These are phyloP conservation scores for Megalopta genalis DNA, from an alignment of 1,140 invertebrate species.

Conservation along the genomic window DNA sequence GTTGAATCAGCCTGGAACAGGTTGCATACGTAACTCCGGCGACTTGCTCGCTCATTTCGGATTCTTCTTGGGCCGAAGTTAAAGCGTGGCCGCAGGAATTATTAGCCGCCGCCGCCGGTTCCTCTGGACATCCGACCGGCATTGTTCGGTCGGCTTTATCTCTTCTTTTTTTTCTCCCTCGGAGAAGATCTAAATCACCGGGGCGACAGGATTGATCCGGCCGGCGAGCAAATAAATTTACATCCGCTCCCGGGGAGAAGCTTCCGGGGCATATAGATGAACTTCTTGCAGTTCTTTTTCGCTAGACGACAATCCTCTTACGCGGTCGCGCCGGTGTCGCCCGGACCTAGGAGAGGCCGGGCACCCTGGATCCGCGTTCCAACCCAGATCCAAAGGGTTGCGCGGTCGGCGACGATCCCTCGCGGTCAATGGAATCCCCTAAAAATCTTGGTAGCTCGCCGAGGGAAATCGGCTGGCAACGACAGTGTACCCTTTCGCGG, in stretches of 20 bases:
- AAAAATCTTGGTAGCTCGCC: not conserved
- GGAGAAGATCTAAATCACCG: too few relatives aligned
- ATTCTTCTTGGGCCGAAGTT: slow-evolving; percentile 31
- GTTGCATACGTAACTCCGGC: slow-evolving; percentile 45
- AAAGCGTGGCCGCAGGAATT: slow-evolving; percentile 27
- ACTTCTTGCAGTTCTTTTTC: not conserved
- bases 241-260: too few relatives aligned
- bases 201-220: too few relatives aligned
- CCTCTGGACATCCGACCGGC: too few relatives aligned
- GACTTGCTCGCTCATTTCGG: slow-evolving; percentile 37
- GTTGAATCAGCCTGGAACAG: slow-evolving; percentile 46
- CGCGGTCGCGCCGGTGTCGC: too few relatives aligned
- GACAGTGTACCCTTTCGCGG: not conserved
- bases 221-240: too few relatives aligned
- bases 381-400: not conserved
- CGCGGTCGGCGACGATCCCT: not conserved
- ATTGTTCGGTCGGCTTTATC: too few relatives aligned
- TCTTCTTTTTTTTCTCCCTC: too few relatives aligned
- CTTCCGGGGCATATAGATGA: too few relatives aligned
- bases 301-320: not conserved
- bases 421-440: not conserved
- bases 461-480: not conserved
- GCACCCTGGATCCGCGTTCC: too few relatives aligned
- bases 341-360: not conserved
- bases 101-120: not conserved